Percentiles rank a stretch among this genome's conserved stretches.
Evolutionary conservation across 2,113 vertebrate genomes (phyloP).

Genomic region (Colistium nudipinnis): DNA sequence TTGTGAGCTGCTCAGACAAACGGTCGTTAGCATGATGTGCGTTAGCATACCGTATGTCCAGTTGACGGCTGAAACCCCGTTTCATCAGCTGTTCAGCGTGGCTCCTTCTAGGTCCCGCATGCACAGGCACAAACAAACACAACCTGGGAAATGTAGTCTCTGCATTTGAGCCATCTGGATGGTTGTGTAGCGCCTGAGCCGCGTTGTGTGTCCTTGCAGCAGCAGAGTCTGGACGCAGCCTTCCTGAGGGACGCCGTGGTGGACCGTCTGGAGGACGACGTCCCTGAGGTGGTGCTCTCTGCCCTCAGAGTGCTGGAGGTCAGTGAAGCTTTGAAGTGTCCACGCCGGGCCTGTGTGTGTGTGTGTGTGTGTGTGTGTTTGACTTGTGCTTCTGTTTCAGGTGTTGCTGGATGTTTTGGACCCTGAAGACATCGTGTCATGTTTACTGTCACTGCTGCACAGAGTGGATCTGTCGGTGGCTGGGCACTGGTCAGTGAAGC

Average conservation of each 20-base stretch:
- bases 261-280: conserved; percentile 88
- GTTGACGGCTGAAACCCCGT: no score
- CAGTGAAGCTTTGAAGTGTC: conserved; percentile 19
- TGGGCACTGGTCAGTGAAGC: conserved; percentile 82
- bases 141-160: no score
- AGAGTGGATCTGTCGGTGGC: conserved; percentile 79
- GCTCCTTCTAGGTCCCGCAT: no score
- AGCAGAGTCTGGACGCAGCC: conserved; percentile 85
- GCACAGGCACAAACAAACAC: no score
- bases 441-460: conserved; percentile 85
- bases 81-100: no score
- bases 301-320: conserved; percentile 87
- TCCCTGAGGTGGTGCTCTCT: conserved; percentile 83
- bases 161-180: no score
- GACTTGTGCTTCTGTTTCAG: conserved; percentile 77
- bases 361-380: background rate
- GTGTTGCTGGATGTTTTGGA: conserved; percentile 75
- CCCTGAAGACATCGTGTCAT: conserved; percentile 77
- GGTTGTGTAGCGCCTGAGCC: no score
- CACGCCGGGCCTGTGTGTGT: no score
- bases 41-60: background rate
- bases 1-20: no score
- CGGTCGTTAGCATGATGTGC: no score
- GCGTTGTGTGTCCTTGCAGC: conserved; percentile 36
- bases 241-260: conserved; percentile 89